Conservation (phyloP, 2,797 vertebrate genomes). For the Poecilia velifera region DNA sequence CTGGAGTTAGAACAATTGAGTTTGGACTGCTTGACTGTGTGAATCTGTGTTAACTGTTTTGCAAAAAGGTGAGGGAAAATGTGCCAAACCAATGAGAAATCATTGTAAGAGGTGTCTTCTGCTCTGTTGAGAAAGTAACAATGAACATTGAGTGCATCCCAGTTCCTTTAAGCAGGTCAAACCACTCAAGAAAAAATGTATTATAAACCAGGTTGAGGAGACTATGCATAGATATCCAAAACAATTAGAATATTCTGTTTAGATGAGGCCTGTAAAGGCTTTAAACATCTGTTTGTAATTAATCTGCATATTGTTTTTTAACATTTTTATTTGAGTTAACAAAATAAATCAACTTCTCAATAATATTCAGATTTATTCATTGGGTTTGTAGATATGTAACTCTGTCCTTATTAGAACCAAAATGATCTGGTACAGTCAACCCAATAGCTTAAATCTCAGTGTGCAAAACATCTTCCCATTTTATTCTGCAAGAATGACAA, state of each 20-base stretch:
- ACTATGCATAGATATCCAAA: background rate
- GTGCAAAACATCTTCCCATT: background rate
- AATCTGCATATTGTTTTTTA: background rate
- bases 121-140: too few species aligned
- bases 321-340: background rate
- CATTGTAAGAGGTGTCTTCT: too few species aligned
- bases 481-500: background rate
- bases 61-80: too few species aligned
- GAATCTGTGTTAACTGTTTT: too few species aligned
- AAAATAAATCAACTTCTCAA: background rate
- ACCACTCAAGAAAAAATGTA: background rate
- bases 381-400: background rate
- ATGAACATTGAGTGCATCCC: too few species aligned
- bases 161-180: too few species aligned
- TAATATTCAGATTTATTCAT: background rate
- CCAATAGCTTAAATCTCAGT: background rate
- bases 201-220: background rate
- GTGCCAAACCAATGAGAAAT: too few species aligned
- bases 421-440: background rate
- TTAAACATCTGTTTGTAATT: background rate
- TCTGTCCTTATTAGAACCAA: background rate
- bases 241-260: background rate
- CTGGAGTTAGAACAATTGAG: too few species aligned
- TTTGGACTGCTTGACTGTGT: too few species aligned
- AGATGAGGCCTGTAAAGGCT: background rate